Evolutionary conservation across 2,888 invertebrate genomes (phyloP), one percentile per base, ranked within the genome.

Genomic region (Eubasilissa splendida): DNA sequence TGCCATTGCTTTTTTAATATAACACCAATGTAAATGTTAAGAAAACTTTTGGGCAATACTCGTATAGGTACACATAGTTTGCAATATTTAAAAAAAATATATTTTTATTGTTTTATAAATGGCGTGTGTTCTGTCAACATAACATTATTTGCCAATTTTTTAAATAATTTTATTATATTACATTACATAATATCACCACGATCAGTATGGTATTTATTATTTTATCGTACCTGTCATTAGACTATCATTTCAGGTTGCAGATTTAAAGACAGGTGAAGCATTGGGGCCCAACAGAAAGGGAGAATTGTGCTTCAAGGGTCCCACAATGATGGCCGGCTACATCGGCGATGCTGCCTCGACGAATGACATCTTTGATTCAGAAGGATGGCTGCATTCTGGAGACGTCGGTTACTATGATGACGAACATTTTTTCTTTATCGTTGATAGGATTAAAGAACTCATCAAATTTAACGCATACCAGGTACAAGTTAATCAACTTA

Each of bases 391-490:
- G 12, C 92, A 93, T 84, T 93, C 94, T 53, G 97, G 97, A 0
- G 97, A 97, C 87, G 89, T 97, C 84, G 97, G 95, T 0, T 96
- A 95, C 87, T 95, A 93, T 85, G 96, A 97, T 86, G 87, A 92
- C 0, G 93, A 96, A 14, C 94, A 93, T 0, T 93, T 91, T 87
- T 95, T 96, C 87, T 96, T 92, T 86, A 93, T 97, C 83, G 95
- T 96, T 1, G 97, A 97, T 87, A 90, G 97, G 82, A 89, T 96
- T 22, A 97, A 97, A 87, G 97, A 97, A 86, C 92, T 97, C 52
- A 97, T 97, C 85, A 97, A 97, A 87, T 96, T 96, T 86, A 97
- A 97, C 87, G 96, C 94, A 63, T 95, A 93, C 85, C 94, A 96
- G 92, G 95, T 96, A 83, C 58, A 7, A 42, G 12, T 11, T 22